Base-by-base conservation (phyloP, 2,888 invertebrate species). In the Pseudococcus longispinus region DNA sequence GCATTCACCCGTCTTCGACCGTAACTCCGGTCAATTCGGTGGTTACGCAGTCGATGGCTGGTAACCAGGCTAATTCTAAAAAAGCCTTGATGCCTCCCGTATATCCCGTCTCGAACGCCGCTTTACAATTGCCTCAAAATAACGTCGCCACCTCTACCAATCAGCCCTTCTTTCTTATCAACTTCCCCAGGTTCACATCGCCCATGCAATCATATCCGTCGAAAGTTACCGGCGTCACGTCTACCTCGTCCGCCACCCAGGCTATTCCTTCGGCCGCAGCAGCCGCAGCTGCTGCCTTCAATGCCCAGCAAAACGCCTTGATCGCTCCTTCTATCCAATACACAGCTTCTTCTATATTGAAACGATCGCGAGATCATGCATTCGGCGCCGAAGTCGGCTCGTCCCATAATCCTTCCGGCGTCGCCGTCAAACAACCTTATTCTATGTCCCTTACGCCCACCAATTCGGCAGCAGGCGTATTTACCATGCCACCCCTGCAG, bases 281-380 rank as follows among this genome's bases (percentile, higher is more conserved):
- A 13, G 87, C 83, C 84, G 26, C 84, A 60, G 84, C 84, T 11
- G 86, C 86, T 51, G 86, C 86, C 18, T 86, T 80, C 51, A 74
- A 86, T 23, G 29, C 32, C 20, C 32, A 74, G 13, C 80, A 77
- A 11, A 86, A 77, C 26, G 42, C 86, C 26, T 55, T 86, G 83
- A 74, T 77, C 42, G 85, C 82, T 42, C 60, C 83, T 23, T 87
- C 60, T 18, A 65, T 83, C 20, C 87, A 87, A 70, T 87, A 87
- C 83, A 84, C 87, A 4, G 83, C 87, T 8, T 83, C 83, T 20
- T 80, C 87, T 13, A 87, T 91, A 2, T 92, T 94, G 88, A 95
- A 95, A 90, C 92, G 95, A 2, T 93, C 93, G 0, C 95, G 95
- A 91, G 95, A 95, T 70, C 93, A 93, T 89, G 95, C 95, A 0